These are phyloP conservation scores for Rhineura floridana DNA, from an alignment of 2,113 vertebrate species.

Conservation along the genomic window DNA sequence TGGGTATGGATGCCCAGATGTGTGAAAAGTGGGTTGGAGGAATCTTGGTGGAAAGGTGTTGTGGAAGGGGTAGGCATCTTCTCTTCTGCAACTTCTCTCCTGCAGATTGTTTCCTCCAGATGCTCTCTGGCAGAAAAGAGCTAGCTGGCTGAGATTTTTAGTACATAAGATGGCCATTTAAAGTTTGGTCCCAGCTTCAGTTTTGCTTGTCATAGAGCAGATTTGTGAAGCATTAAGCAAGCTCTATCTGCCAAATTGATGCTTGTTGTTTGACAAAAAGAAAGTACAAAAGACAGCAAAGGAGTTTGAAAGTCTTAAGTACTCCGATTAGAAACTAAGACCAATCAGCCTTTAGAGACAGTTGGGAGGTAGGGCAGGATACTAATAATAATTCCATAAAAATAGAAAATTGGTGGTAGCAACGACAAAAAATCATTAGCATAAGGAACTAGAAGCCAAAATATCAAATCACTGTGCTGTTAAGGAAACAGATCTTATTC, in stretches of 20 bases:
- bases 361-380: too few relatives aligned
- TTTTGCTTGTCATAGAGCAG: not conserved
- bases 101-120: not conserved
- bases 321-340: not conserved
- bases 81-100: not conserved
- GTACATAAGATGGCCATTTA: not conserved
- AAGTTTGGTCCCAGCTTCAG: not conserved
- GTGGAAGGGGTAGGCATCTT: not conserved
- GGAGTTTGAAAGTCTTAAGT: not conserved
- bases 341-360: not conserved
- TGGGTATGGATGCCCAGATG: not conserved
- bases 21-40: not conserved
- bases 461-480: not conserved
- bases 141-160: not conserved
- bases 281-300: not conserved
- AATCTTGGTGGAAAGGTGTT: not conserved
- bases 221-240: not conserved
- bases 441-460: not conserved
- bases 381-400: too few relatives aligned
- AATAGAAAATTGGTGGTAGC: not conserved
- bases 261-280: not conserved
- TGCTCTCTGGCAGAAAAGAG: not conserved
- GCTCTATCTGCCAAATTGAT: not conserved
- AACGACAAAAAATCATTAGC: not conserved
- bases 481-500: not conserved